Evolutionary conservation across 2,888 invertebrate genomes (phyloP).

Genomic region (Aplocera efformata): DNA sequence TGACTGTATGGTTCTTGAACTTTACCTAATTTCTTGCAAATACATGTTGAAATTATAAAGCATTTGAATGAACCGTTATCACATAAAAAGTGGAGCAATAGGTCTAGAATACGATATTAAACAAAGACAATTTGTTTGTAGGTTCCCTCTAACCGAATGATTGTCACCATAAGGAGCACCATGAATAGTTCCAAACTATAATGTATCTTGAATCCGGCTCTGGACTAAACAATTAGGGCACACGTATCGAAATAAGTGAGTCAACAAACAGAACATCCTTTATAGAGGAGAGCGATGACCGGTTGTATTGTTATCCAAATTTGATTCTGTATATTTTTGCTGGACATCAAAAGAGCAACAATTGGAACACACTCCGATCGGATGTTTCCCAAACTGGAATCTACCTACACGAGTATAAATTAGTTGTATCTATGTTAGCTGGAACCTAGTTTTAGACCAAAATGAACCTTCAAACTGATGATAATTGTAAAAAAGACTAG

Average conservation of each 20-base stretch:
- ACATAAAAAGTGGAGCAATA: no score
- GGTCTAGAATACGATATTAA: no score
- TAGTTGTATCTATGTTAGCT: background rate
- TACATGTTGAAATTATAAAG: no score
- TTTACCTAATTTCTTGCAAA: no score
- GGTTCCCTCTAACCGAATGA: no score
- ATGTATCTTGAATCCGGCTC: conserved; percentile 8
- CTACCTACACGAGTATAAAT: background rate
- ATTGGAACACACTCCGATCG: conserved; percentile 11
- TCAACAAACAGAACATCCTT: conserved; percentile 67
- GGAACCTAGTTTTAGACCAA: no score
- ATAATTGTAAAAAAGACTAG: no score
- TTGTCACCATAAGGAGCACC: no score
- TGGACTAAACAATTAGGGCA: conserved; percentile 50
- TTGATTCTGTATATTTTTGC: conserved; percentile 31
- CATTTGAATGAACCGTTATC: no score
- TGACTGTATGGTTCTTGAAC: no score
- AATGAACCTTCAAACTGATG: no score
- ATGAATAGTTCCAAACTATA: background rate
- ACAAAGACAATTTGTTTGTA: no score
- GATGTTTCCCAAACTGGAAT: conserved; percentile 3
- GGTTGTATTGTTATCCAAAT: conserved; percentile 35
- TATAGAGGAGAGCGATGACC: conserved; percentile 53
- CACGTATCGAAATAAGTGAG: conserved; percentile 54
- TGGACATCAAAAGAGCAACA: conserved; percentile 14